Evolutionary conservation across 2,888 invertebrate genomes (phyloP).

Genomic region (Asteroscopus sphinx): DNA sequence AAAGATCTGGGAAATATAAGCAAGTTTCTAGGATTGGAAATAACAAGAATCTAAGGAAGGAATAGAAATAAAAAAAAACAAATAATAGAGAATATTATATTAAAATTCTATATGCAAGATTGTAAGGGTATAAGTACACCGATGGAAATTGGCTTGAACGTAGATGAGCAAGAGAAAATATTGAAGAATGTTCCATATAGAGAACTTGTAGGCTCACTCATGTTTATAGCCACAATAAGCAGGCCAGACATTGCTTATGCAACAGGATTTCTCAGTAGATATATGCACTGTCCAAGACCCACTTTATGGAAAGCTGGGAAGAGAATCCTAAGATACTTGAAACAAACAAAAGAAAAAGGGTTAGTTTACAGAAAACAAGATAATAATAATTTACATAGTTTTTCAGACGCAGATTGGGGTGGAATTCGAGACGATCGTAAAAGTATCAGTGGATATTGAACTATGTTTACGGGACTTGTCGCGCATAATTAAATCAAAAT

Average conservation of each 20-base stretch:
- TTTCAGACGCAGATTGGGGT: conserved; percentile 15
- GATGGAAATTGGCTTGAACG: neutral
- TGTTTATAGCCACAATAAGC: neutral
- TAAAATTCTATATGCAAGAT: conserved; percentile 7
- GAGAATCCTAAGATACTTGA: conserved; percentile 6
- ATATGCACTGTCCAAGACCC: neutral
- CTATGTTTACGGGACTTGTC: too few species aligned
- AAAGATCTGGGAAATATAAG: neutral
- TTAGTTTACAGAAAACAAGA: neutral
- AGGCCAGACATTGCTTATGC: neutral
- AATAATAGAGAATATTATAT: conserved; percentile 2
- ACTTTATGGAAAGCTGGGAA: conserved; percentile 4
- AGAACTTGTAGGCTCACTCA: neutral
- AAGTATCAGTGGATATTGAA: too few species aligned
- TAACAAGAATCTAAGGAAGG: neutral
- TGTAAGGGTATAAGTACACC: conserved; percentile 9
- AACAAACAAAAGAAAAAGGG: neutral
- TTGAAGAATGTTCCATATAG: neutral
- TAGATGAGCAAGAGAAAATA: neutral
- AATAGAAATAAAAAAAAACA: neutral
- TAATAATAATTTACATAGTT: neutral
- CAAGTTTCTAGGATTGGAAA: conserved; percentile 5
- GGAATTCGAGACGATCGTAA: too few species aligned
- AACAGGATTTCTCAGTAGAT: neutral
- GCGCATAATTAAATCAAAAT: too few species aligned